Evolutionary conservation across 2,113 vertebrate species (phyloP).

Genomic region (Notiomystis cincta): DNA sequence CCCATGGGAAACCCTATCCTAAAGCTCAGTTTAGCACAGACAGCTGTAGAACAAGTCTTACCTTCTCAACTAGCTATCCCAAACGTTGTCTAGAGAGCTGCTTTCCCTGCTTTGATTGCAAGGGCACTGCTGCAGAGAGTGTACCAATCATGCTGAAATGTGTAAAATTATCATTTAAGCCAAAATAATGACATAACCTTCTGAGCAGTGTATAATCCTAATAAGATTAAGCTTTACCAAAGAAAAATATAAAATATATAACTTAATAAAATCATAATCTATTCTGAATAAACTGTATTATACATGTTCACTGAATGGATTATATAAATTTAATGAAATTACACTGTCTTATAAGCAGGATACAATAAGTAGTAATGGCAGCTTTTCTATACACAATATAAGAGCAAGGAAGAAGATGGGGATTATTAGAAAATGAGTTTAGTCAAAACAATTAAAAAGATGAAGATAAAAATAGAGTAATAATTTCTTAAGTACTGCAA

Average conservation of each 20-base stretch:
- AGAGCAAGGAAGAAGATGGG: constrained; percentile 14
- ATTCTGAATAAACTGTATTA: constrained; percentile 43
- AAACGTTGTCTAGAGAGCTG: constrained; percentile 6
- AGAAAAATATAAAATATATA: constrained; percentile 46
- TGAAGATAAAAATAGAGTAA: constrained; percentile 44
- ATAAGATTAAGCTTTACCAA: constrained; percentile 47
- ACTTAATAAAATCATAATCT: constrained; percentile 53
- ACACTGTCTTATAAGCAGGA: constrained; percentile 34
- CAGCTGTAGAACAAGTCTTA: constrained; percentile 7
- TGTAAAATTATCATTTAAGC: constrained; percentile 61
- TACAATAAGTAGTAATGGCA: constrained; percentile 57
- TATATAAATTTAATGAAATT: constrained; percentile 60
- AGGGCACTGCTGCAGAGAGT: not conserved
- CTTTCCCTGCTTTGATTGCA: not conserved
- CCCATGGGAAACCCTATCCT: constrained; percentile 9
- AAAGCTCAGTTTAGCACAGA: constrained; percentile 37
- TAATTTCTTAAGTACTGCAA: not conserved
- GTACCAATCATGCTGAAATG: constrained; percentile 19
- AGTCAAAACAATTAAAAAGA: constrained; percentile 37
- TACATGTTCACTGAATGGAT: constrained; percentile 52
- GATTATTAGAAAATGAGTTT: constrained; percentile 50
- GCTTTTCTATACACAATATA: constrained; percentile 19
- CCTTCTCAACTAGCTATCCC: not conserved
- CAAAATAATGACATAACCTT: constrained; percentile 48
- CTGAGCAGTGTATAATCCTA: constrained; percentile 17